Percentiles rank a stretch among this genome's conserved stretches.
phyloP scores from a whole-genome alignment of 2,113 vertebrate genomes.

The Formicarius rufipectus region DNA sequence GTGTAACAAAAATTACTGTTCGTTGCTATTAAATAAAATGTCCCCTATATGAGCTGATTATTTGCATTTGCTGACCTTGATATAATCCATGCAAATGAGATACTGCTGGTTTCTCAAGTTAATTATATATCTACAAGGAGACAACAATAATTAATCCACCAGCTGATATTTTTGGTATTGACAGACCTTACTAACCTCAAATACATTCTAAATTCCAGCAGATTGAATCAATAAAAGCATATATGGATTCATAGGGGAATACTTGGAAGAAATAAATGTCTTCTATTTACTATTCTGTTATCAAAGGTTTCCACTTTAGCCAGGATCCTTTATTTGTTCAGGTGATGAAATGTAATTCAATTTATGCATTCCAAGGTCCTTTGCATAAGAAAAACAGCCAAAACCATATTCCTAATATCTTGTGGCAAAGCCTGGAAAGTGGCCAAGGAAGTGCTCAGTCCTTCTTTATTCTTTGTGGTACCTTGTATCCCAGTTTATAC shows the following conservation, averaged over 20 bases:
- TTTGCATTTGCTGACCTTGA: neutral
- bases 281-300: neutral
- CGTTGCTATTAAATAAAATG: neutral
- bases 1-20: neutral
- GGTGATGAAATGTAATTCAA: neutral
- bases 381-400: neutral
- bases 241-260: neutral
- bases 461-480: neutral
- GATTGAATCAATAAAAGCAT: neutral
- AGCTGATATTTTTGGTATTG: neutral
- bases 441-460: neutral
- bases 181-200: neutral
- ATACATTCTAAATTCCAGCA: neutral
- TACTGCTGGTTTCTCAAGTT: neutral
- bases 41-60: neutral
- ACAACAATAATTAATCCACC: neutral
- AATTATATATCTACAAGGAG: neutral
- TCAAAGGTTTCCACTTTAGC: neutral
- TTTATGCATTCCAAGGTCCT: neutral
- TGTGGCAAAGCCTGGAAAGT: neutral
- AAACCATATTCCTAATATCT: neutral
- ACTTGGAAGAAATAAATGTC: neutral
- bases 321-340: neutral
- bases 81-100: neutral
- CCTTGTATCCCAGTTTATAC: neutral